Base-by-base conservation (phyloP, 2,888 invertebrate genomes). In the Pachymerium ferrugineum region DNA sequence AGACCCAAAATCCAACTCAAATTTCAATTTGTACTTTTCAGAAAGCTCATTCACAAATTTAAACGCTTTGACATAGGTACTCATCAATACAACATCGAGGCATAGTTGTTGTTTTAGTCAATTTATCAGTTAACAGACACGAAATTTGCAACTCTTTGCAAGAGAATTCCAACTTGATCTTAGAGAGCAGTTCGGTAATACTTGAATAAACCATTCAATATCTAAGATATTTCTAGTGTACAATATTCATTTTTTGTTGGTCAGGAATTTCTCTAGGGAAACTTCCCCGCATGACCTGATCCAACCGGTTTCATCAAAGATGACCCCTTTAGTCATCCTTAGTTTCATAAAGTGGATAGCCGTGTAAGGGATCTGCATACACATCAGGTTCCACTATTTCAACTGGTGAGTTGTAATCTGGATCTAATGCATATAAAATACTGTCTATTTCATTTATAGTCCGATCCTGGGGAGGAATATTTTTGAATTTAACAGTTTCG, bases 1-100 rank as follows among this genome's bases (percentile, higher is more conserved):
- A 2, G 80, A 79, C 81, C 81, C 12, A 81, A 80, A 79, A 54
- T 80, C 79, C 10, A 81, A 74, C 74, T 81, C 80, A 75, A 80
- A 81, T 8, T 78, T 72, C 8, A 79, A 76, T 5, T 76, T 76
- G 3, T 76, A 30, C 14, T 78, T 74, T 16, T 78, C 74, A 29
- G 79, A 78, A 14, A 78, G 76, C 3, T 72, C 72, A 19, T 76
- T 76, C 74, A 80, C 75, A 4, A 79, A 75, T 54, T 76, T 76
- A n/a, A 79, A 77, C 0, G 79, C 77, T 25, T 76, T 69, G 3
- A 79, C 78, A n/a, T 80, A n/a, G n/a, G n/a, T n/a, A 76, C 54
- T 77, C 77, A 25, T 79, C 76, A 16, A 78, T 74, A 75, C 79
- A 80, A 73, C 81, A 80, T 0, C 78, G 79, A 2, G 80, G 78